These are phyloP conservation scores for Chaetophractus vellerosus DNA, from an alignment of 2,797 vertebrate species.

Conservation along the genomic window DNA sequence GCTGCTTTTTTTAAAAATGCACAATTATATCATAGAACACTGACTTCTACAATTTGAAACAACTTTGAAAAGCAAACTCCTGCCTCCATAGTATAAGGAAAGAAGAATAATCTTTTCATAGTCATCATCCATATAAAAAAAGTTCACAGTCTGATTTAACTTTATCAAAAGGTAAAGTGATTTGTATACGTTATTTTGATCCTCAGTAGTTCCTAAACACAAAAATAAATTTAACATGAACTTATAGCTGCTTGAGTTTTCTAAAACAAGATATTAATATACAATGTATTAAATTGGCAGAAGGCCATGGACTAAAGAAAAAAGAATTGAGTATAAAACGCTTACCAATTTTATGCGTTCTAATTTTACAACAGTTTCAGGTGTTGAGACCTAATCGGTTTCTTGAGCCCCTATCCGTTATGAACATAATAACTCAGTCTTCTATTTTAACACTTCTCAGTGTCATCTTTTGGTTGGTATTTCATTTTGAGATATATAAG, in stretches of 20 bases:
- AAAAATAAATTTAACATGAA: no score
- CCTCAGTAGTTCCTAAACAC: no score
- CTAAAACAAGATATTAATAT: constrained; percentile 64
- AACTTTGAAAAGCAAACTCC: no score
- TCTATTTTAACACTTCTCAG: constrained; percentile 47
- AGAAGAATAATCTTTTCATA: no score
- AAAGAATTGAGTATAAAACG: constrained; percentile 79
- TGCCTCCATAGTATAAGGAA: no score
- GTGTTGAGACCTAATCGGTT: constrained; percentile 72
- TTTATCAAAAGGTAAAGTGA: constrained; percentile 65
- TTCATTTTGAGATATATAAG: constrained; percentile 88
- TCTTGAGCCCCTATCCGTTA: not conserved
- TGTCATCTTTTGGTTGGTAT: constrained; percentile 51
- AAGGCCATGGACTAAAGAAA: constrained; percentile 72
- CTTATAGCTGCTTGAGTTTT: constrained; percentile 41
- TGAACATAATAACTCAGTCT: constrained; percentile 8
- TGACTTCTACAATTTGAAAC: constrained; percentile 66
- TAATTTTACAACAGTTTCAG: constrained; percentile 50
- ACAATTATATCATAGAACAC: constrained; percentile 61
- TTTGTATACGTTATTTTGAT: no score
- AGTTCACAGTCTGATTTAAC: constrained; percentile 79
- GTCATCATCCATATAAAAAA: constrained; percentile 56
- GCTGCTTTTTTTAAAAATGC: constrained; percentile 70
- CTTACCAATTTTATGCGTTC: constrained; percentile 86
- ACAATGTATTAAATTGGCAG: constrained; percentile 70